Evolutionary conservation across 1,140 invertebrate species (phyloP).

Genomic region (Drosophila nikananu): DNA sequence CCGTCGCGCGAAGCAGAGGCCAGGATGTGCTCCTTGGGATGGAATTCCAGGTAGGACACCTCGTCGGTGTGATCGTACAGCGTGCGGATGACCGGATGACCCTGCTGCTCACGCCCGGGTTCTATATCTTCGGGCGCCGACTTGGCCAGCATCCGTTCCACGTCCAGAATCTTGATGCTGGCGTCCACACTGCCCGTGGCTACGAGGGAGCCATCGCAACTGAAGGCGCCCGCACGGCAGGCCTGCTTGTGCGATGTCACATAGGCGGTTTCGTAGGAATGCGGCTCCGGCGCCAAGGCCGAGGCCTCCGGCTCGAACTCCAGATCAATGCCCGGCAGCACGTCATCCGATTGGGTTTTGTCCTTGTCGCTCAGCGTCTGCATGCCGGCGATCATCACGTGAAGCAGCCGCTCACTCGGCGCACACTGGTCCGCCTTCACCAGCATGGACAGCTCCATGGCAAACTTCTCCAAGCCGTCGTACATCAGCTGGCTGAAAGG

Average conservation of each 20-base stretch:
- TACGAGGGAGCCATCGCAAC: slow-evolving; percentile 96
- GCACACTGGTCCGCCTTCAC: slow-evolving; percentile 97
- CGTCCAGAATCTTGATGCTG: slow-evolving; percentile 99
- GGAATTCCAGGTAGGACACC: slow-evolving; percentile 98
- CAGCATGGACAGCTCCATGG: slow-evolving; percentile 91
- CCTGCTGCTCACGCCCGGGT: slow-evolving; percentile 93
- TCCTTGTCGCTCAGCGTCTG: slow-evolving; percentile 93
- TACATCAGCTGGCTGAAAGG: slow-evolving; percentile 93
- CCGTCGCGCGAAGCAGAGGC: slow-evolving; percentile 97
- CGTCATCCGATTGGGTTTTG: slow-evolving; percentile 89
- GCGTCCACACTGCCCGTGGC: slow-evolving; percentile 99
- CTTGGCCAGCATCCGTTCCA: slow-evolving; percentile 98
- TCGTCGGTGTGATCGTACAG: slow-evolving; percentile 99
- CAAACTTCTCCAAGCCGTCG: slow-evolving; percentile 96
- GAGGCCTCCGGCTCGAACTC: slow-evolving; percentile 98
- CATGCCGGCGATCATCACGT: slow-evolving; percentile 94
- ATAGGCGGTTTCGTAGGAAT: slow-evolving; percentile 98
- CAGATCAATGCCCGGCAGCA: slow-evolving; percentile 94
- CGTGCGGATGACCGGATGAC: slow-evolving; percentile 98
- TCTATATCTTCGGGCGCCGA: slow-evolving; percentile 94
- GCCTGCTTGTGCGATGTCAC: slow-evolving; percentile 99
- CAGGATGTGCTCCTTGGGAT: slow-evolving; percentile 96
- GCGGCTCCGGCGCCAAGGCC: slow-evolving; percentile 95
- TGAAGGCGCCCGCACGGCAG: slow-evolving; percentile 97
- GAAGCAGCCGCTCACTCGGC: slow-evolving; percentile 96